A percentile compares a stretch with the other conserved stretches of the same genome.
Evolutionary conservation across 92 coral and sea anemone species (phyloP).

Genomic region (Zoanthus sociatus): DNA sequence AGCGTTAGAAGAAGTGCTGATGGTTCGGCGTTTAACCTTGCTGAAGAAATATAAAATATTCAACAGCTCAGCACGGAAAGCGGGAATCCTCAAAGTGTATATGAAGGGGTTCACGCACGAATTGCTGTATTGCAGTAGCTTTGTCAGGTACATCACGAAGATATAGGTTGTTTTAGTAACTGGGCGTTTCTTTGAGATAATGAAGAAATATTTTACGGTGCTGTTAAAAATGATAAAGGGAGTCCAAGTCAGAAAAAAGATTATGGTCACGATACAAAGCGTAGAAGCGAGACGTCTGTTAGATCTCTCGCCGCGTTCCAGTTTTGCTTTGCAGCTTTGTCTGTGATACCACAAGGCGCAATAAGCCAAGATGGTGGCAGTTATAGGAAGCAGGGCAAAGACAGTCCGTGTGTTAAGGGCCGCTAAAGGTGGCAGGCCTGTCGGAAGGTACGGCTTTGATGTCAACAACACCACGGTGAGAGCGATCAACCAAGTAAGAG

Average conservation of each 20-base stretch:
- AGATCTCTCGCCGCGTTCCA: constrained; percentile 2
- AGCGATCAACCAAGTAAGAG: constrained; percentile 27
- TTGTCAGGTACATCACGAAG: background rate
- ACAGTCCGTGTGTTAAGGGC: constrained; percentile 16
- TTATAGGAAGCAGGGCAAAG: constrained; percentile 2
- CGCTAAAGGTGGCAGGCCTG: background rate
- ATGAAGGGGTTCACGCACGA: constrained; percentile 27
- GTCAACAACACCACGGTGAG: background rate
- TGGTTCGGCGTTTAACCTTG: background rate
- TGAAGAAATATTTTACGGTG: background rate
- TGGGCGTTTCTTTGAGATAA: background rate
- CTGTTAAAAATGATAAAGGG: constrained; percentile 14
- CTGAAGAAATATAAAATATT: background rate
- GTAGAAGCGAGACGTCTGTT: constrained; percentile 23
- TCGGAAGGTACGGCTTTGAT: background rate
- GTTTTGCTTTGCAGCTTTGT: background rate
- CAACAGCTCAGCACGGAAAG: constrained; percentile 4
- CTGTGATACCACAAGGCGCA: constrained; percentile 21
- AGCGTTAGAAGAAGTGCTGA: constrained; percentile 13
- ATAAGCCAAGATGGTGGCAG: background rate
- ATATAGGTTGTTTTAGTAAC: background rate
- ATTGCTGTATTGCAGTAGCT: constrained; percentile 22
- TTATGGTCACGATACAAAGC: constrained; percentile 11
- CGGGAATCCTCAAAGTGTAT: constrained; percentile 26
- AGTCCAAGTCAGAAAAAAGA: constrained; percentile 20